These are phyloP conservation scores for Emmelina monodactyla DNA, from an alignment of 2,888 invertebrate species.

Conservation along the genomic window DNA sequence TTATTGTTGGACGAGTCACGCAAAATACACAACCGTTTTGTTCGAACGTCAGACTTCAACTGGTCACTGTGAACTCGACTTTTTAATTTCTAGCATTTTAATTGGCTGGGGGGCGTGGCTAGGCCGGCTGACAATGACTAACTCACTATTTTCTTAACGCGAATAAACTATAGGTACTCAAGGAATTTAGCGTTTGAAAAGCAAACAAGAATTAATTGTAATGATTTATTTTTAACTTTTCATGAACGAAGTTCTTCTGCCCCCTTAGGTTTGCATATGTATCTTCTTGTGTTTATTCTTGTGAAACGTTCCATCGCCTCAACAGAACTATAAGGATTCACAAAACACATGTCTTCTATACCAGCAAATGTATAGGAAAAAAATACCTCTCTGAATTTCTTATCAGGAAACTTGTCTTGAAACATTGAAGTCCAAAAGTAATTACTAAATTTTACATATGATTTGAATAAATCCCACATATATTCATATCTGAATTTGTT, in stretches of 20 bases:
- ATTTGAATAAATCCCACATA: conserved; percentile 28
- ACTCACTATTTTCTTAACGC: too few species aligned
- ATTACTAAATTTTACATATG: conserved; percentile 35
- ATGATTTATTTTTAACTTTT: too few species aligned
- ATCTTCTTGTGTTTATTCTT: conserved; percentile 23
- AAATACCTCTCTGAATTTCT: conserved; percentile 48
- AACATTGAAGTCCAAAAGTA: conserved; percentile 49
- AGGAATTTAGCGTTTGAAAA: too few species aligned
- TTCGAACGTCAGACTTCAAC: too few species aligned
- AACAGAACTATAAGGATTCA: conserved; percentile 34
- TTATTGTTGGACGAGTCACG: too few species aligned
- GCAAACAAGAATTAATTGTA: too few species aligned
- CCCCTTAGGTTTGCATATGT: conserved; percentile 22
- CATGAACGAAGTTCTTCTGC: conserved; percentile 10
- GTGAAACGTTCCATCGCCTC: conserved; percentile 28
- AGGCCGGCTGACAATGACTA: too few species aligned
- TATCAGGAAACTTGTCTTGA: conserved; percentile 43
- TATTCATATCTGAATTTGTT: conserved; percentile 27
- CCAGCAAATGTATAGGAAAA: conserved; percentile 38
- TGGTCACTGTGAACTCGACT: too few species aligned
- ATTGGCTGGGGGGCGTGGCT: too few species aligned
- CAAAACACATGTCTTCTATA: conserved; percentile 32
- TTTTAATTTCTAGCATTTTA: too few species aligned
- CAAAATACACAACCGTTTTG: too few species aligned
- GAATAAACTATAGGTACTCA: too few species aligned